Percentiles rank a stretch among this genome's conserved stretches.
phyloP scores from a whole-genome alignment of 1,140 invertebrate genomes.

The Diabrotica undecimpunctata region DNA sequence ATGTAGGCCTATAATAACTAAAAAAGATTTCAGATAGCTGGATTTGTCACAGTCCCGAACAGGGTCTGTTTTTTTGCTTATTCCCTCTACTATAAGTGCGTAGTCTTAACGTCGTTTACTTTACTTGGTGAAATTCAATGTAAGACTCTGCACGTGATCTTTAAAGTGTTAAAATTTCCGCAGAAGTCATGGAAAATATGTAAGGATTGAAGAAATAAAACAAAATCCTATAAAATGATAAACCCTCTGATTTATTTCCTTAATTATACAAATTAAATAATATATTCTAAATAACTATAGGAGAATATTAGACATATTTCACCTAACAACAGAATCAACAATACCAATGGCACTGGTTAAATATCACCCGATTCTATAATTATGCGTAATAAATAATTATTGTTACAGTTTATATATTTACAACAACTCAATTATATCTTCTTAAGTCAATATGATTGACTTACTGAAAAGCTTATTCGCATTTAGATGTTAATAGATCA shows the following conservation, averaged over 20 bases:
- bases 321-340: slow-evolving; percentile 50
- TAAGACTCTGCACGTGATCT: too few relatives aligned
- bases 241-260: slow-evolving; percentile 50
- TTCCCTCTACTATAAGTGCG: too few relatives aligned
- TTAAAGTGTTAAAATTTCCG: too few relatives aligned
- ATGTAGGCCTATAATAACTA: too few relatives aligned
- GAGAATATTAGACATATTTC: slow-evolving; percentile 45
- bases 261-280: slow-evolving; percentile 44
- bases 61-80: too few relatives aligned
- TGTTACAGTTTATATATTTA: slow-evolving; percentile 38
- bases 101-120: too few relatives aligned
- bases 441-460: neutral
- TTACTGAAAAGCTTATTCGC: neutral
- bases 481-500: neutral
- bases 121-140: too few relatives aligned
- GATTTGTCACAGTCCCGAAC: too few relatives aligned
- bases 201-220: slow-evolving; percentile 2
- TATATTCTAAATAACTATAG: slow-evolving; percentile 43
- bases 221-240: slow-evolving; percentile 32
- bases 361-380: slow-evolving; percentile 51
- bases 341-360: slow-evolving; percentile 51
- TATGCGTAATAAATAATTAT: slow-evolving; percentile 44
- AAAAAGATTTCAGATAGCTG: too few relatives aligned
- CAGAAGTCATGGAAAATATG: too few relatives aligned
- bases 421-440: slow-evolving; percentile 29